Evolutionary conservation across 2,888 invertebrate genomes (phyloP), one percentile per base, ranked within the genome.

Genomic region (Pandemis cinnamomeana): DNA sequence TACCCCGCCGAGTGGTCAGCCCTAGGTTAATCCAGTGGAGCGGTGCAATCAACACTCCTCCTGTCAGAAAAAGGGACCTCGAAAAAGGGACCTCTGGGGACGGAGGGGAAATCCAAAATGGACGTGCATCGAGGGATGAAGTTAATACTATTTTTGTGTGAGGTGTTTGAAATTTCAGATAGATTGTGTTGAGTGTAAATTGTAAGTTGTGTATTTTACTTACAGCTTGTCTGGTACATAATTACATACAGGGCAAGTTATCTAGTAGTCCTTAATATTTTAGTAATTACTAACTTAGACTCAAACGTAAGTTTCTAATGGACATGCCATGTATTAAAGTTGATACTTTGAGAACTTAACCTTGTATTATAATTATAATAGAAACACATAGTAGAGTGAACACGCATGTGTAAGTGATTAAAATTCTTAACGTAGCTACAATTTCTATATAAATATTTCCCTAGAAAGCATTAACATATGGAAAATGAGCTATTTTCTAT

Each of bases 21-120:
- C 83, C 88, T 87, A 82, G 83, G 78, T 83, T 93, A 92, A 93
- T 93, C 91, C 91, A 90, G 84, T 89, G 83, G 83, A 89, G 90
- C 87, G 84, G 87, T 82, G 90, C 93, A 93, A 93, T 93, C 93
- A 93, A 91, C 93, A 91, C 91, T 85, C 84, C 86, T 83, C 75
- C 67, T 79, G 80, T 79, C 79, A 79, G 80, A 78, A 78, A 76
- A 75, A 81, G 81, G 86, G 82, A 84, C 83, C 79, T 76, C 78
- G 53, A 13, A 48, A 46, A 48, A 13, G 48, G 51, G 82, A 84
- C 83, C 79, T 76, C 78, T 44, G 55, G 82, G 85, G 84, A 80
- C 78, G 72, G 78, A 78, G 78, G 78, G 78, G 78, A 76, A 80
- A 82, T 80, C 79, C 81, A 81, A 81, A 85, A 82, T 84, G 84